These are phyloP conservation scores for Mus spicilegus DNA, from an alignment of 2,113 vertebrate genomes.

Conservation along the genomic window DNA sequence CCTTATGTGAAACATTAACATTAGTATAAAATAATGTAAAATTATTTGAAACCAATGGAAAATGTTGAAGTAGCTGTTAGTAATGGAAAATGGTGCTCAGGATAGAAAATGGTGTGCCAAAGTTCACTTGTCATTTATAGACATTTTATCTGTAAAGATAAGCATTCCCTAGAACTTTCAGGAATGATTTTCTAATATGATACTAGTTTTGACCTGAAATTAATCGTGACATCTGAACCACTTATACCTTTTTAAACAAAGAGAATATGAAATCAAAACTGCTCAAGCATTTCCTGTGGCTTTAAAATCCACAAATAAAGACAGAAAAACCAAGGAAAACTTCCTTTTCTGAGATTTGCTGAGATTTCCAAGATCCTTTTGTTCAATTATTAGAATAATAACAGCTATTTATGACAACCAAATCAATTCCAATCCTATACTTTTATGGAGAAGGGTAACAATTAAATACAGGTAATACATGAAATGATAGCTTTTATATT, in stretches of 20 bases:
- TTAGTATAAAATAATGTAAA: not conserved
- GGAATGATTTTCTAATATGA: not conserved
- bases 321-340: not conserved
- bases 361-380: too few relatives aligned
- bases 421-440: not conserved
- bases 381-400: not conserved
- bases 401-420: not conserved
- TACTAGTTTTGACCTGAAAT: not conserved
- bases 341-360: not conserved
- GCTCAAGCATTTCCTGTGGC: not conserved
- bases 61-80: not conserved
- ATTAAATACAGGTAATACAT: too few relatives aligned
- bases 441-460: not conserved
- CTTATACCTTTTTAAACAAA: not conserved
- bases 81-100: not conserved
- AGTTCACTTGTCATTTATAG: not conserved
- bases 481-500: not conserved
- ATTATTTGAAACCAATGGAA: not conserved
- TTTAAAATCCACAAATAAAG: not conserved
- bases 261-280: not conserved
- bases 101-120: too few relatives aligned
- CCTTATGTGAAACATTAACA: not conserved
- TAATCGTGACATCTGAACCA: not conserved
- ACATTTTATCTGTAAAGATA: not conserved
- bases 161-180: not conserved